Evolutionary conservation across 2,797 vertebrate species (phyloP).

Genomic region (Peromyscus attwateri): DNA sequence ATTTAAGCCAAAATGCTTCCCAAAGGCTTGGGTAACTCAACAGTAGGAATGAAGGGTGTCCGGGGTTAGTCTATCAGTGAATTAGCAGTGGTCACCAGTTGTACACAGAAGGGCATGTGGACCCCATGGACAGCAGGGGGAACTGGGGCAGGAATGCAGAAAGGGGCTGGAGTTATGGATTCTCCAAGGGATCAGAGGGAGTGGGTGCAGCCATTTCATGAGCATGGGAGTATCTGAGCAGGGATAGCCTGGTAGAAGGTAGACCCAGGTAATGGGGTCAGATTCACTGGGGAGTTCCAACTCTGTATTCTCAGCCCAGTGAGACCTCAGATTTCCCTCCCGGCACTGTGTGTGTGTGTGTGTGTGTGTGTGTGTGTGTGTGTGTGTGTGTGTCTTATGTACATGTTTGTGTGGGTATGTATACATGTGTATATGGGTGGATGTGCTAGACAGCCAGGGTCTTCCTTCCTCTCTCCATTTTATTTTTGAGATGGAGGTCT

Average conservation of each 20-base stretch:
- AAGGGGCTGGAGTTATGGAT: accelerated
- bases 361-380: too few species aligned
- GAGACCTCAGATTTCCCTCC: neutral
- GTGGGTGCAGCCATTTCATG: accelerated
- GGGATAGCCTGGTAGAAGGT: too few species aligned
- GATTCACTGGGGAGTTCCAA: neutral
- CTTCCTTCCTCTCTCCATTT: neutral
- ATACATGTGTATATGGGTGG: neutral
- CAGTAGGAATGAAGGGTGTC: neutral
- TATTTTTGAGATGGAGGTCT: neutral
- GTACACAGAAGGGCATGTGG: accelerated
- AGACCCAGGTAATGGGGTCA: neutral
- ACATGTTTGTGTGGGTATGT: neutral
- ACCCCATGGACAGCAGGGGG: accelerated
- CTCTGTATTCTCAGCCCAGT: neutral
- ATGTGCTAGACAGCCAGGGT: neutral
- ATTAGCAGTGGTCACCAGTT: neutral
- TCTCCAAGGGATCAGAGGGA: neutral
- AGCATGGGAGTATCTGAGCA: neutral
- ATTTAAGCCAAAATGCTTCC: neutral
- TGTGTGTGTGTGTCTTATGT: neutral
- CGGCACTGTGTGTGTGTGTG: too few species aligned
- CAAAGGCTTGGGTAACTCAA: neutral
- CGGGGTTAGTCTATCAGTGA: neutral
- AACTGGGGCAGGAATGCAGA: neutral